Base-by-base conservation (phyloP, 2,797 vertebrate species). In the Picus viridis region DNA sequence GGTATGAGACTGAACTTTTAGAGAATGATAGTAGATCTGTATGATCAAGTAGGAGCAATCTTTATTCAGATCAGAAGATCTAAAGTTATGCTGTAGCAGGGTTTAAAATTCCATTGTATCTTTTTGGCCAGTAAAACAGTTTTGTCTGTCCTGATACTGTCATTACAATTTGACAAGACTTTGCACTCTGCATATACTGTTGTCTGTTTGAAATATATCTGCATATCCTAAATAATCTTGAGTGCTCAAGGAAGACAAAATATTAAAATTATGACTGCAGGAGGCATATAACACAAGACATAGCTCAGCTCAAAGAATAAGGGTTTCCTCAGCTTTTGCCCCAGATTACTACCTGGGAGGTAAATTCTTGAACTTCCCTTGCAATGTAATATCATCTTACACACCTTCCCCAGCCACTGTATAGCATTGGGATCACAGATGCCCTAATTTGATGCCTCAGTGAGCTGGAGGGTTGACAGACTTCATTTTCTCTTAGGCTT, bases 161-260 rank as follows among this genome's bases (percentile, higher is more conserved):
- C 29, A 26, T 76, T 47, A 8, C 22, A 36, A 41, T 19, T 10
- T 7, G 39, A 22, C 9, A 61, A 14, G 59, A 47, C 5, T 57
- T 76, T 51, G 8, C 29, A 7, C 29, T 76, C 0, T 23, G 10
- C 4, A 0, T 62, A 5, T 43, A 4, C 8, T 56, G 71, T 30
- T 6, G 7, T 65, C 24, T 68, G 7, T 82, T 43, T 39, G 34
- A 73, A 77, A 16, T 9, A 1, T 62, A 22, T 51, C 3, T 20
- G 13, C 19, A 1, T 67, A 62, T 39, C 11, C 2, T 32, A 56
- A 76, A 17, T 53, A 51, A 74, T 68, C 23, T 15, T 63, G 26
- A 81, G 5, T 74, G 73, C 62, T 76, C 4, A 59, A 63, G 45
- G 13, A 49, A 72, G 63, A 41, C 16, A 72, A 76, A 67, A 39